Evolutionary conservation across 2,113 vertebrate genomes (phyloP).

Genomic region (Corynorhinus townsendii): DNA sequence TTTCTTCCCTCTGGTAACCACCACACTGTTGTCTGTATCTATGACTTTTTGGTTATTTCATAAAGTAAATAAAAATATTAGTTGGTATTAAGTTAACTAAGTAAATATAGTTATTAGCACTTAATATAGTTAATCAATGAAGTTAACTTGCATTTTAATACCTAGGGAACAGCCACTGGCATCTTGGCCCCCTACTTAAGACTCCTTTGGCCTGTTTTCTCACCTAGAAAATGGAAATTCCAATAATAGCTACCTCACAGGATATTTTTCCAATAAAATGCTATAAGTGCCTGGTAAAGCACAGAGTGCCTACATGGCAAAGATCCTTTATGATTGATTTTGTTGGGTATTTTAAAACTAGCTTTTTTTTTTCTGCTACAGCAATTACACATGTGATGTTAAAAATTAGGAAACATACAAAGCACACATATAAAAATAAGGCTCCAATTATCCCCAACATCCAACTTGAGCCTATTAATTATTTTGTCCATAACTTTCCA

Average conservation of each 20-base stretch:
- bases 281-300: neutral
- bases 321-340: neutral
- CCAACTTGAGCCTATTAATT: neutral
- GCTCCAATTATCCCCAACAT: neutral
- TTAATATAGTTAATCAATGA: neutral
- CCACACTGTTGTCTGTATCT: neutral
- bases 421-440: neutral
- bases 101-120: neutral
- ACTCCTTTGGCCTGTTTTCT: neutral
- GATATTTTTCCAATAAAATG: neutral
- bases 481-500: neutral
- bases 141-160: neutral
- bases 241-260: neutral
- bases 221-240: neutral
- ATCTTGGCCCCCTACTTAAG: neutral
- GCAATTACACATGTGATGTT: neutral
- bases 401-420: neutral
- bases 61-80: neutral
- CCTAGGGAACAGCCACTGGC: neutral
- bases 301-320: neutral
- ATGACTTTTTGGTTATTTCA: neutral
- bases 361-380: neutral
- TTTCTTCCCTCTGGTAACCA: neutral
- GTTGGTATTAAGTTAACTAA: neutral
- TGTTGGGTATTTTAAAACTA: neutral